Base-by-base conservation (phyloP, 2,113 vertebrate genomes). In the Terrapene triunguis region DNA sequence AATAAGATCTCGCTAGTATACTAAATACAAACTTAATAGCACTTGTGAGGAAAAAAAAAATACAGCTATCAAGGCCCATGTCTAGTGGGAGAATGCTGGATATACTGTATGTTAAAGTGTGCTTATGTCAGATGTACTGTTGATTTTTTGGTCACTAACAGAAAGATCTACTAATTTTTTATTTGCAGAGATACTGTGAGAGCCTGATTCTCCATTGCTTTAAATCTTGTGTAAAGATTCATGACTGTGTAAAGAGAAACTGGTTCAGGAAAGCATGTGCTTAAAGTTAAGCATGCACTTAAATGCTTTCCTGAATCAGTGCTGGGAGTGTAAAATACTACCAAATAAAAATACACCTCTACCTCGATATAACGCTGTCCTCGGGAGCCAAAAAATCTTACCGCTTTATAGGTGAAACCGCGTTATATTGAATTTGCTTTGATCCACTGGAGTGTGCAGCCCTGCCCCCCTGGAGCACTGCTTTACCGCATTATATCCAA, bases 11-110 rank as follows among this genome's bases (percentile, higher is more conserved):
- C 87, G 38, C 5, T 65, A 89, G 54, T 89, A 83, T 47, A 94
- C n/a, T 74, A 88, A 95, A 78, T 32, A 93, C 1, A 25, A 91
- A 84, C 86, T 44, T 21, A 19, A 92, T 83, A 95, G 4, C 21
- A 72, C 74, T 44, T 47, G 38, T 27, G 79, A 84, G 51, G 6
- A 86, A 44, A 86, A 25, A 76, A 44, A 44, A 42, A 50, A 74
- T 44, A 59, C 7, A 87, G 59, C 14, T 10, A 48, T 7, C 14
- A 6, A 29, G 86, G 87, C 12, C 8, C 27, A 84, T 16, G 22
- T 4, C 42, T 2, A 44, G n/a, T 80, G 17, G 89, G 0, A 53
- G 6, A 92, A 44, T 29, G 42, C 74, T 16, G 14, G 81, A 42
- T 21, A 3, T 62, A 25, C 1, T 22, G 8, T 55, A 84, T 88